Evolutionary conservation across 2,888 invertebrate genomes (phyloP).

Genomic region (Synergus japonicus): DNA sequence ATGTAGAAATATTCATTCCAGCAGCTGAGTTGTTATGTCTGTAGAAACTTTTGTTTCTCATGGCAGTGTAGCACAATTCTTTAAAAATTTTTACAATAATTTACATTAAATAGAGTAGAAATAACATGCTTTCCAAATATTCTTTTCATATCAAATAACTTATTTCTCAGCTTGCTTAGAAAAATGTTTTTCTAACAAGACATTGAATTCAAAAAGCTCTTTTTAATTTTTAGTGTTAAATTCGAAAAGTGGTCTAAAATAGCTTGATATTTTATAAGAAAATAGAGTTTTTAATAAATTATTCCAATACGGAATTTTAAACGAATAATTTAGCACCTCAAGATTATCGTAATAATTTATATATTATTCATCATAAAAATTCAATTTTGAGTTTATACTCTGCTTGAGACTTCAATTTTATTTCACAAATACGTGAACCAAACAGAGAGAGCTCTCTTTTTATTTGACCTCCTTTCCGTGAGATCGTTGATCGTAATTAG

Average conservation of each 20-base stretch:
- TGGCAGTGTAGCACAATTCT: conserved; percentile 17
- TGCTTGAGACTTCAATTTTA: conserved; percentile 17
- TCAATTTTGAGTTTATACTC: conserved; percentile 33
- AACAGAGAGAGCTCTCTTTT: not conserved
- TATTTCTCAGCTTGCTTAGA: not conserved
- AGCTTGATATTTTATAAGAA: not conserved
- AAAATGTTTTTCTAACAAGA: not conserved
- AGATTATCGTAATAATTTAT: not conserved
- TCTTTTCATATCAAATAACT: not conserved
- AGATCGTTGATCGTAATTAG: not conserved
- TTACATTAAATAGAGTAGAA: conserved; percentile 21
- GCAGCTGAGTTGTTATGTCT: conserved; percentile 1
- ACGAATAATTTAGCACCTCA: conserved; percentile 28
- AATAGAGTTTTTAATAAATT: not conserved
- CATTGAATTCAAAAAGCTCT: not conserved
- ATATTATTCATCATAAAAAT: not conserved
- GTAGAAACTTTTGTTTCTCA: conserved; percentile 22
- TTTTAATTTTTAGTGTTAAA: not conserved
- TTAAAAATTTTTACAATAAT: not conserved
- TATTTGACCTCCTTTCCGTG: not conserved
- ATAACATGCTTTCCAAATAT: conserved; percentile 7
- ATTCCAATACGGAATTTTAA: not conserved
- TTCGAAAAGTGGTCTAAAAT: not conserved
- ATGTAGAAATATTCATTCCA: conserved; percentile 44
- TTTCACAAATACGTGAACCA: not conserved